phyloP scores from a whole-genome alignment of 2,888 invertebrate species.

The Geophilus truncorum region DNA sequence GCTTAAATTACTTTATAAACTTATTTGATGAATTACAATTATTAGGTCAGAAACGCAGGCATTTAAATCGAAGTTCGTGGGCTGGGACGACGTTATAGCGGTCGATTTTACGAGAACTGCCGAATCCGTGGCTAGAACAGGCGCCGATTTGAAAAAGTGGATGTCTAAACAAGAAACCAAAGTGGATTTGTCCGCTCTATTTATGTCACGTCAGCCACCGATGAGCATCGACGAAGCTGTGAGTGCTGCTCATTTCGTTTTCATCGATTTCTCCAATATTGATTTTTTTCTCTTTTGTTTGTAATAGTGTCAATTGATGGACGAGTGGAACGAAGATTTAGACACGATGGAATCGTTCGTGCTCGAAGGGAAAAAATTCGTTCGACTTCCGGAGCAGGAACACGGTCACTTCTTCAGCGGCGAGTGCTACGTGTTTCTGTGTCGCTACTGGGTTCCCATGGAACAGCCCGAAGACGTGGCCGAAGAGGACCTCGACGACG shows the following conservation, averaged over 20 bases:
- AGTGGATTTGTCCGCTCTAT: constrained; percentile 90
- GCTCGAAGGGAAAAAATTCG: constrained; percentile 93
- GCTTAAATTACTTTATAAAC: background rate
- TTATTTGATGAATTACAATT: constrained; percentile 25
- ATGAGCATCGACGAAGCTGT: constrained; percentile 77
- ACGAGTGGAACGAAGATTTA: constrained; percentile 97
- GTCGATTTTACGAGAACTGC: constrained; percentile 98
- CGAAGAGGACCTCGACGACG: constrained; percentile 51
- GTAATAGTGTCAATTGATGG: constrained; percentile 64
- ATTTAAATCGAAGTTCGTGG: constrained; percentile 93
- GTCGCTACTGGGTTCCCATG: constrained; percentile 82
- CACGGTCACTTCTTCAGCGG: constrained; percentile 82
- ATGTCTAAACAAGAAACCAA: constrained; percentile 51
- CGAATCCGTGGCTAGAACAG: constrained; percentile 91
- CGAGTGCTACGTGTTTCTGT: constrained; percentile 97
- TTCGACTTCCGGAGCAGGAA: constrained; percentile 91
- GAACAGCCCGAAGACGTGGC: constrained; percentile 59
- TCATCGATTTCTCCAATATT: background rate
- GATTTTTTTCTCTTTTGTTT: background rate
- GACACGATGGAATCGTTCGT: constrained; percentile 98
- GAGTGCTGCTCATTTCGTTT: constrained; percentile 39
- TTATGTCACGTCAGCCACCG: constrained; percentile 86
- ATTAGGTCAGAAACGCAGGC: constrained; percentile 56
- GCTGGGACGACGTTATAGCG: constrained; percentile 98
- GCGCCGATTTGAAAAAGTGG: constrained; percentile 77